Percentiles rank a stretch among this genome's conserved stretches.
These are phyloP conservation scores for Rhynchomys soricoides DNA, from an alignment of 2,113 vertebrate species.

Conservation along the genomic window DNA sequence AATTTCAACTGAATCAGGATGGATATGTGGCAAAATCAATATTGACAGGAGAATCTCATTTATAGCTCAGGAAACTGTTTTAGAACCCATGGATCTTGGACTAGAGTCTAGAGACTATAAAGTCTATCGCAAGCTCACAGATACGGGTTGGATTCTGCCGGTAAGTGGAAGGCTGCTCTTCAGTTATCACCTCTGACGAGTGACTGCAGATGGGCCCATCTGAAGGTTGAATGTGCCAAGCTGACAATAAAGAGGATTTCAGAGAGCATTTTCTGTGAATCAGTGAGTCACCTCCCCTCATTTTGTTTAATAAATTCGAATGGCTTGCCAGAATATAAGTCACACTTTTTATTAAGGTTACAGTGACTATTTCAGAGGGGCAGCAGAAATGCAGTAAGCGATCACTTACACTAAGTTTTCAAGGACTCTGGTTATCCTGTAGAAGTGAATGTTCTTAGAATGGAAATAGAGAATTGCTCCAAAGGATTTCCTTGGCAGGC, in stretches of 20 bases:
- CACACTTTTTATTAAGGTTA: slow-evolving; percentile 31
- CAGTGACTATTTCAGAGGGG: slow-evolving; percentile 11
- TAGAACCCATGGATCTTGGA: background rate
- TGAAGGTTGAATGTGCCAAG: slow-evolving; percentile 36
- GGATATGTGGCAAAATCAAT: background rate
- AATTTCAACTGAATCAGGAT: slow-evolving; percentile 29
- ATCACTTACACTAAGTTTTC: background rate
- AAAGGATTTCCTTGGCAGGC: background rate
- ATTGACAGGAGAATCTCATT: background rate
- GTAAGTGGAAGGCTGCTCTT: background rate
- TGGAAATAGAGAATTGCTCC: slow-evolving; percentile 23
- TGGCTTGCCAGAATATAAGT: background rate
- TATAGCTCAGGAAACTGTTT: background rate
- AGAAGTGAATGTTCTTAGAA: slow-evolving; percentile 23
- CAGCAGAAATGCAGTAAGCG: background rate
- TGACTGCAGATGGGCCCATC: background rate
- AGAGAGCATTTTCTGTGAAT: slow-evolving; percentile 44
- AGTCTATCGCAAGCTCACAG: background rate
- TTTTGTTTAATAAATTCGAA: slow-evolving; percentile 50
- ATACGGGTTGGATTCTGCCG: background rate
- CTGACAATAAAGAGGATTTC: background rate
- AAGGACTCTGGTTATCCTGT: background rate
- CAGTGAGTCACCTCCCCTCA: slow-evolving; percentile 19
- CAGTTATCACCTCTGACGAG: background rate
- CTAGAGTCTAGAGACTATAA: slow-evolving; percentile 38